Evolutionary conservation across 2,797 vertebrate genomes (phyloP).

Genomic region (Syngnathus acus): DNA sequence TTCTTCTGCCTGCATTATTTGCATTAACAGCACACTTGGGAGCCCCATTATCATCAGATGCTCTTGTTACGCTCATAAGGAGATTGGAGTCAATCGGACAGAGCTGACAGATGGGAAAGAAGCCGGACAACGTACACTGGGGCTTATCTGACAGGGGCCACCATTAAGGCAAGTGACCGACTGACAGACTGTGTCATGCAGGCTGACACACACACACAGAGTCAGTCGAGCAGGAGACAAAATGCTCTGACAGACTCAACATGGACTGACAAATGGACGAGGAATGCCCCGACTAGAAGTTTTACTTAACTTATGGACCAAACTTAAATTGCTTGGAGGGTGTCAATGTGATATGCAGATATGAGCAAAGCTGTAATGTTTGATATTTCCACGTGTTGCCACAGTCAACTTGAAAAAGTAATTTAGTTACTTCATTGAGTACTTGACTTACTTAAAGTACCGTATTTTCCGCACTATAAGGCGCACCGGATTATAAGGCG

Average conservation of each 20-base stretch:
- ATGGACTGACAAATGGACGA: conserved; percentile 10
- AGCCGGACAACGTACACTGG: conserved; percentile 37
- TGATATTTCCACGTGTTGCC: no score
- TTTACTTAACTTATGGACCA: neutral
- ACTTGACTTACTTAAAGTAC: no score
- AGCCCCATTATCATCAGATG: neutral
- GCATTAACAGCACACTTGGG: neutral
- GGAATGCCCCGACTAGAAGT: neutral
- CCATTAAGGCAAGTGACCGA: conserved; percentile 43
- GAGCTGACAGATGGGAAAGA: conserved; percentile 45
- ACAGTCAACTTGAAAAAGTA: no score
- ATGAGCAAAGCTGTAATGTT: neutral
- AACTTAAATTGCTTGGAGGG: neutral
- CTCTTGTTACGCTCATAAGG: neutral
- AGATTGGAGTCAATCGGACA: conserved; percentile 11
- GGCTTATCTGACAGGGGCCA: conserved; percentile 47
- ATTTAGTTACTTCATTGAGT: no score
- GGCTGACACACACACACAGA: conserved; percentile 21
- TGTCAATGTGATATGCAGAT: neutral
- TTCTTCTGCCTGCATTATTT: neutral
- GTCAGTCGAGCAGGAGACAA: conserved; percentile 19
- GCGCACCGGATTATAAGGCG: no score
- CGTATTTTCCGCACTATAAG: no score
- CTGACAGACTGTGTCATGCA: conserved; percentile 47
- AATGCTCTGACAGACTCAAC: conserved; percentile 23